Evolutionary conservation across 2,888 invertebrate species (phyloP).

Genomic region (Mimachlamys varia): DNA sequence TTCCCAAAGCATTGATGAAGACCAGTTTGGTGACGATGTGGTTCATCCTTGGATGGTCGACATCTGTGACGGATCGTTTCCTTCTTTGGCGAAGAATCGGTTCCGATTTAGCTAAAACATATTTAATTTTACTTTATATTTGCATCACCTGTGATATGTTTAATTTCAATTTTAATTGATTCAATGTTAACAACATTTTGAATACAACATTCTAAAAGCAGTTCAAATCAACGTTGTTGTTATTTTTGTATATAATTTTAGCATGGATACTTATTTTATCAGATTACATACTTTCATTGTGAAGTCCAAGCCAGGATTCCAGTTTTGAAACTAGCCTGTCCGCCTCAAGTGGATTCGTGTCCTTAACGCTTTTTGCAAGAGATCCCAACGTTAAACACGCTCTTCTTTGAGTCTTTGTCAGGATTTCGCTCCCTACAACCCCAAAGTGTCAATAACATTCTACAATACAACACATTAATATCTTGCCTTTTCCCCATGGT

Average conservation of each 20-base stretch:
- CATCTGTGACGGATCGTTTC: slow-evolving; percentile 52
- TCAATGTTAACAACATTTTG: too few species aligned
- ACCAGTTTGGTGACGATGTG: slow-evolving; percentile 65
- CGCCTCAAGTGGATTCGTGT: slow-evolving; percentile 52
- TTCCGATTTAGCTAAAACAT: slow-evolving; percentile 20
- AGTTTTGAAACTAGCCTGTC: slow-evolving; percentile 59
- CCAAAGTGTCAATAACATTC: neutral
- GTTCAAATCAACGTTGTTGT: too few species aligned
- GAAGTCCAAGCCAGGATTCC: slow-evolving; percentile 58
- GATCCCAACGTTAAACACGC: slow-evolving; percentile 66
- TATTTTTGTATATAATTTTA: neutral
- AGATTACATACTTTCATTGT: slow-evolving; percentile 50
- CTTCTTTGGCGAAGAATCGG: slow-evolving; percentile 44
- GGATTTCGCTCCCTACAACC: slow-evolving; percentile 47
- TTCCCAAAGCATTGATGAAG: slow-evolving; percentile 66
- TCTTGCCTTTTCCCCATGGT: too few species aligned
- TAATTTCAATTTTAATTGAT: too few species aligned
- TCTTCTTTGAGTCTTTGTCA: slow-evolving; percentile 60
- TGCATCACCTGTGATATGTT: too few species aligned
- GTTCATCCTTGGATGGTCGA: slow-evolving; percentile 51
- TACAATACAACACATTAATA: too few species aligned
- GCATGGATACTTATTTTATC: too few species aligned
- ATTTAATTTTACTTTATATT: too few species aligned
- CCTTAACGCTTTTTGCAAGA: slow-evolving; percentile 59
- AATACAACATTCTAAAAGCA: too few species aligned